Conservation (phyloP, 2,113 vertebrate genomes). For the Petromus typicus region DNA sequence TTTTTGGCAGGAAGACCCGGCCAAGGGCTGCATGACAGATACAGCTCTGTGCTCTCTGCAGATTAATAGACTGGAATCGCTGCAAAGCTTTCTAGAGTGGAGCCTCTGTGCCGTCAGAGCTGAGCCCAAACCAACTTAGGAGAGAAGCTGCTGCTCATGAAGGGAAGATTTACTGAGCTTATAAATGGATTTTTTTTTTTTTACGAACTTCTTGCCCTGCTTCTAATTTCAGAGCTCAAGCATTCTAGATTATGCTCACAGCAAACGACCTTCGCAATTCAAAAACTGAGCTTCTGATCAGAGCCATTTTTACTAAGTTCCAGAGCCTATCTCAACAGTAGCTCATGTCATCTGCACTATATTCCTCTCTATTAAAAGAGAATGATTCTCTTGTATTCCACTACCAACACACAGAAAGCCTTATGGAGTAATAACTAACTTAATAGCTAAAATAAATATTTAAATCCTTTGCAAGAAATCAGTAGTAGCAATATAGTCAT, state of each 20-base stretch:
- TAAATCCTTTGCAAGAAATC: slow-evolving; percentile 12
- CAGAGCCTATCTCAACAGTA: neutral
- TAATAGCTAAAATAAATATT: slow-evolving; percentile 51
- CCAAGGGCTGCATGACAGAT: neutral
- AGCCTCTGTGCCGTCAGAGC: neutral
- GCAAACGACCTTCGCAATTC: slow-evolving; percentile 32
- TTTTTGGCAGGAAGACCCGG: slow-evolving; percentile 37
- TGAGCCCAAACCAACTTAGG: neutral
- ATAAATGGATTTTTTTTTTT: slow-evolving; percentile 49
- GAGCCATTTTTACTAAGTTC: slow-evolving; percentile 24
- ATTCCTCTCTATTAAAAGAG: slow-evolving; percentile 35
- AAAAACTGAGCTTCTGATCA: neutral
- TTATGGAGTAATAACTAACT: slow-evolving; percentile 20
- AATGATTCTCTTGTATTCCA: neutral
- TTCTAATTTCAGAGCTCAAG: slow-evolving; percentile 34
- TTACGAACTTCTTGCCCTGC: neutral
- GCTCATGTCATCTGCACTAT: neutral
- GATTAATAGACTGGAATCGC: neutral
- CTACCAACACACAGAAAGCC: neutral
- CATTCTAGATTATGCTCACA: neutral
- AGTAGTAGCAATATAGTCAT: neutral
- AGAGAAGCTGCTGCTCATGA: neutral
- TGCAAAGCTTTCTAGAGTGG: slow-evolving; percentile 11
- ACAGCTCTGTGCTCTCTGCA: neutral
- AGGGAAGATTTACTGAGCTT: neutral